Evolutionary conservation across 2,888 invertebrate genomes (phyloP).

Genomic region (Drosophila neutralis): DNA sequence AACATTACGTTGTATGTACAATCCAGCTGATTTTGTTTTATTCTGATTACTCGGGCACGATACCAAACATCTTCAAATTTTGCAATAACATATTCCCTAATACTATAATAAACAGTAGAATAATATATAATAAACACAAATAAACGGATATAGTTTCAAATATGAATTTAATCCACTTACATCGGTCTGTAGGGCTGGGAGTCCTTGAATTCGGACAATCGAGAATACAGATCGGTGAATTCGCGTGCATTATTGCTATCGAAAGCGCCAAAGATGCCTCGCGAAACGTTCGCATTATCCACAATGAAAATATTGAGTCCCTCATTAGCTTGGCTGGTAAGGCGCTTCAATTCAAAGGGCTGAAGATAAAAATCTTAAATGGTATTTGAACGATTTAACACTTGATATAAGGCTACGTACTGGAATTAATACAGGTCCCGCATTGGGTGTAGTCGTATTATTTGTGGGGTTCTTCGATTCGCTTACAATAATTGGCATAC

Average conservation of each 20-base stretch:
- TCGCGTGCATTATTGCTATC: conserved; percentile 24
- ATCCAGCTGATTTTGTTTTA: conserved; percentile 5
- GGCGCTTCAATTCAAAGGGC: conserved; percentile 49
- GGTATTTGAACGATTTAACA: background rate
- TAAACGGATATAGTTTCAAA: background rate
- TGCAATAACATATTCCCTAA: conserved; percentile 55
- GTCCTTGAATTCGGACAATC: conserved; percentile 32
- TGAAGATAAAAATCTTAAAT: conserved; percentile 1
- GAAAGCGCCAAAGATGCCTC: conserved; percentile 59
- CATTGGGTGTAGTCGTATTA: background rate
- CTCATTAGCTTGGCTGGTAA: conserved; percentile 1
- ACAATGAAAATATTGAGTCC: conserved; percentile 55
- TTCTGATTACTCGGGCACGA: conserved; percentile 52
- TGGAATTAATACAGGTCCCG: conserved; percentile 10
- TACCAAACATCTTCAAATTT: conserved; percentile 41
- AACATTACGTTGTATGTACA: conserved; percentile 34
- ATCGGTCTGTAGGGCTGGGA: conserved; percentile 50
- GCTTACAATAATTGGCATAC: background rate
- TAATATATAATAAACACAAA: background rate
- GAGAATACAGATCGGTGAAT: conserved; percentile 26
- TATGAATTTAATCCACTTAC: conserved; percentile 24
- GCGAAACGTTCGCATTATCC: conserved; percentile 39
- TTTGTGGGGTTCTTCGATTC: background rate
- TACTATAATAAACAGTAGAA: conserved; percentile 11
- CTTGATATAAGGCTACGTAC: conserved; percentile 14